These are phyloP conservation scores for Euproctis similis DNA, from an alignment of 2,888 invertebrate species.

Conservation along the genomic window DNA sequence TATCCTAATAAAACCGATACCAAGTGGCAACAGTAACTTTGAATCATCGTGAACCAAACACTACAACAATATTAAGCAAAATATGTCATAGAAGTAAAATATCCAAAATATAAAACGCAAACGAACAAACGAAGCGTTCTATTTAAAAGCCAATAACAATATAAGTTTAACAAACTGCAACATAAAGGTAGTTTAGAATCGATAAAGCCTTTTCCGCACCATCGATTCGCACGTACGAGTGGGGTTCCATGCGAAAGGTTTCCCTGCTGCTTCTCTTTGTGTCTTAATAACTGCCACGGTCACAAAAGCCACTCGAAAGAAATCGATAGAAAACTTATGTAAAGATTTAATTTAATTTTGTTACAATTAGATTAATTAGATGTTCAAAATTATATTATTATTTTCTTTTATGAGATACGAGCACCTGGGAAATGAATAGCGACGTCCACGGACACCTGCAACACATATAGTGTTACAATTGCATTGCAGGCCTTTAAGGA, in stretches of 20 bases:
- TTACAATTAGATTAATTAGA: too few relatives aligned
- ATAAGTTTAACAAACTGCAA: slow-evolving; percentile 51
- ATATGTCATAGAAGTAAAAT: slow-evolving; percentile 11
- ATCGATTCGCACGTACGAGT: slow-evolving; percentile 44
- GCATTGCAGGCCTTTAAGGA: too few relatives aligned
- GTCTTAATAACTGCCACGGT: slow-evolving; percentile 39
- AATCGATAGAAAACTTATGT: slow-evolving; percentile 54
- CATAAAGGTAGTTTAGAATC: slow-evolving; percentile 50
- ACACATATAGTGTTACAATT: too few relatives aligned
- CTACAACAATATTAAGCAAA: too few relatives aligned
- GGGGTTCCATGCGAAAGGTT: slow-evolving; percentile 16
- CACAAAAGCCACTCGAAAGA: slow-evolving; percentile 52
- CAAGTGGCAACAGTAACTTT: too few relatives aligned
- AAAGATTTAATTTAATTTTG: too few relatives aligned
- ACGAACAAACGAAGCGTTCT: slow-evolving; percentile 18
- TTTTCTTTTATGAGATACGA: too few relatives aligned
- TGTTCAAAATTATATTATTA: too few relatives aligned
- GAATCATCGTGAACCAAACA: too few relatives aligned
- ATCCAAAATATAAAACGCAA: slow-evolving; percentile 15
- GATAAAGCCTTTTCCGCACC: slow-evolving; percentile 51
- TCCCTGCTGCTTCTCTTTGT: slow-evolving; percentile 43
- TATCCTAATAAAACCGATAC: too few relatives aligned
- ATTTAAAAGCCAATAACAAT: slow-evolving; percentile 52
- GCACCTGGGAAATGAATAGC: too few relatives aligned
- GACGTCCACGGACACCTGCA: too few relatives aligned